Evolutionary conservation across 2,113 vertebrate genomes (phyloP).

Genomic region (Oreochromis spilurus): DNA sequence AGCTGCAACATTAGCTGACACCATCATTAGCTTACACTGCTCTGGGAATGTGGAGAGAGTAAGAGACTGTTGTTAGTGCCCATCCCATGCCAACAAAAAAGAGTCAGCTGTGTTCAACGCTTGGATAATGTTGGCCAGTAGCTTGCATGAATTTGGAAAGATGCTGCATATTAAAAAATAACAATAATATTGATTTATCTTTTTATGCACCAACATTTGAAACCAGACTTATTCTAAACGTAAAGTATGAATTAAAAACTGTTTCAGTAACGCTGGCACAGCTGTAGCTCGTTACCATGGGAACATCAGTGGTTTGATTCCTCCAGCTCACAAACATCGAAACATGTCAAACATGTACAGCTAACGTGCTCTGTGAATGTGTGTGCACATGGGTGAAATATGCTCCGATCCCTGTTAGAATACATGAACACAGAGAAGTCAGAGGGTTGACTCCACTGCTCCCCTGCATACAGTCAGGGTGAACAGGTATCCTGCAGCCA

Average conservation of each 20-base stretch:
- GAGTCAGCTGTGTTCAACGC: background rate
- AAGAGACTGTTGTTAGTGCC: background rate
- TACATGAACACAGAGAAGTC: background rate
- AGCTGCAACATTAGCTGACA: background rate
- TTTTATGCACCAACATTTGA: background rate
- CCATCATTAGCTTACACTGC: background rate
- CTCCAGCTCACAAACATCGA: background rate
- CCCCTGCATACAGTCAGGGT: fast-evolving
- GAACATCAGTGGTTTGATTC: background rate
- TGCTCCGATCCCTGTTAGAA: background rate
- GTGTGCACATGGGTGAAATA: background rate
- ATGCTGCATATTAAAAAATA: background rate
- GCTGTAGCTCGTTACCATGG: background rate
- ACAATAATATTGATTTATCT: background rate
- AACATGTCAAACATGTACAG: fast-evolving
- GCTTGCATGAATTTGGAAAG: background rate
- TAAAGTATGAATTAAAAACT: background rate
- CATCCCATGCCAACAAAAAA: background rate
- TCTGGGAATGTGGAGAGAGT: fast-evolving
- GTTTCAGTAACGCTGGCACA: background rate
- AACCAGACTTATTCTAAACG: background rate
- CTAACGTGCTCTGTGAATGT: background rate
- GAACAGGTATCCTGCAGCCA: background rate
- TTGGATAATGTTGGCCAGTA: background rate
- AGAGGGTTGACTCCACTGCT: background rate